Conservation (phyloP, 2,888 invertebrate genomes). For the Heliconius hortense region DNA sequence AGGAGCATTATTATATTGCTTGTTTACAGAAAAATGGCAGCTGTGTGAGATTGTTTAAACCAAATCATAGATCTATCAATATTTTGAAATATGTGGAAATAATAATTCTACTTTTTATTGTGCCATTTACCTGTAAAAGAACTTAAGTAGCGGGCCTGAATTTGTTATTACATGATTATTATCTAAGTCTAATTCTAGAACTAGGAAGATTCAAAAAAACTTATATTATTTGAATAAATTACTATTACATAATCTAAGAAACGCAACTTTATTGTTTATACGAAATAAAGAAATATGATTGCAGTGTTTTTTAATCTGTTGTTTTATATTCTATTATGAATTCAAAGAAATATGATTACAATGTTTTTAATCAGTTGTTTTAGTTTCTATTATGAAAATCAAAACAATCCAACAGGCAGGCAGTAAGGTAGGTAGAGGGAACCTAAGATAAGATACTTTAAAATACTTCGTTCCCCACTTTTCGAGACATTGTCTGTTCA, state of each 20-base stretch:
- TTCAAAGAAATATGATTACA: not conserved
- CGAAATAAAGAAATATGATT: not conserved
- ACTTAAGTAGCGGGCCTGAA: conserved; percentile 51
- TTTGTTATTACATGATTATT: conserved; percentile 23
- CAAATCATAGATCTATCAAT: not conserved
- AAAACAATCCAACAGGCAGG: not conserved
- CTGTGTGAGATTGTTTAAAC: not conserved
- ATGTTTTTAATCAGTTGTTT: too few relatives aligned
- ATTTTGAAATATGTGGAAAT: not conserved
- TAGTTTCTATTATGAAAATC: not conserved
- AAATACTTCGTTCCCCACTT: too few relatives aligned
- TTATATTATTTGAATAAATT: conserved; percentile 40
- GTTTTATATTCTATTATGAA: not conserved
- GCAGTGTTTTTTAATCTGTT: too few relatives aligned
- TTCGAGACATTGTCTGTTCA: not conserved
- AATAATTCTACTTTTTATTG: not conserved
- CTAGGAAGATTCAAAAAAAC: conserved; percentile 48
- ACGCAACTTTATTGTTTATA: conserved; percentile 14
- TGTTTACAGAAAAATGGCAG: conserved; percentile 11
- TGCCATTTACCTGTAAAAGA: conserved; percentile 25
- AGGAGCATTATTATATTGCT: not conserved
- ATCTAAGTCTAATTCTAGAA: conserved; percentile 33
- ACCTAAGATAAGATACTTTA: too few relatives aligned
- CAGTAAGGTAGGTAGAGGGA: too few relatives aligned
- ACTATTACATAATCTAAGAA: conserved; percentile 22